Conservation (phyloP, 2,113 vertebrate genomes). For the Ornithorhynchus anatinus region DNA sequence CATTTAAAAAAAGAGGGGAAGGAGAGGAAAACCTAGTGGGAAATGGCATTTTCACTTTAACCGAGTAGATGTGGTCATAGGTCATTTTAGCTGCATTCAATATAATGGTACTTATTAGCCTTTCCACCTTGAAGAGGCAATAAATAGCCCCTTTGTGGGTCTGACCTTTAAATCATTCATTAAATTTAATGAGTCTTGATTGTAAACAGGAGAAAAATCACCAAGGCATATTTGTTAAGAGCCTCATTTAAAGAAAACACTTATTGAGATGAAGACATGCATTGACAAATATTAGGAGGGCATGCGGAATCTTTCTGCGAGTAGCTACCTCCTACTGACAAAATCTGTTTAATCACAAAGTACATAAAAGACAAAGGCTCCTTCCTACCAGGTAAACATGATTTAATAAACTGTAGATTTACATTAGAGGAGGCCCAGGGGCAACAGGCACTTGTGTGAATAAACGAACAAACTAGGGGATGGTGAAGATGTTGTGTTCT, state of each 20-base stretch:
- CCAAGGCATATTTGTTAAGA: conserved; percentile 20
- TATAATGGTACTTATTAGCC: conserved; percentile 36
- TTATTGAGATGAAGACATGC: neutral
- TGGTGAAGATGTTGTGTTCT: neutral
- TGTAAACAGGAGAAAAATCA: conserved; percentile 27
- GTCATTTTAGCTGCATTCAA: neutral
- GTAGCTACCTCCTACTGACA: neutral
- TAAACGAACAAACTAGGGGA: neutral
- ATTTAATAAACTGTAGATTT: neutral
- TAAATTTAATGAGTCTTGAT: conserved; percentile 51
- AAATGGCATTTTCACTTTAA: neutral
- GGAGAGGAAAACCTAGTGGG: neutral
- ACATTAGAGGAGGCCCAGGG: neutral
- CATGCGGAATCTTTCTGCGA: neutral
- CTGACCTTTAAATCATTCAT: conserved; percentile 57
- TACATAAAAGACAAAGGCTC: neutral
- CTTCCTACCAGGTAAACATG: no score
- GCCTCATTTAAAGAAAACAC: conserved; percentile 19
- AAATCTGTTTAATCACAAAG: neutral
- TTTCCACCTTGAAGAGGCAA: conserved; percentile 13
- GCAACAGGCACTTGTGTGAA: neutral
- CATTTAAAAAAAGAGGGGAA: neutral
- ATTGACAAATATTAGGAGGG: neutral
- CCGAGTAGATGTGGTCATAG: conserved; percentile 5
- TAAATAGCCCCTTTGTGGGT: conserved; percentile 35